Percentiles rank a stretch among this genome's conserved stretches.
phyloP scores from a whole-genome alignment of 1,140 invertebrate genomes.

The Drosophila repletoides region DNA sequence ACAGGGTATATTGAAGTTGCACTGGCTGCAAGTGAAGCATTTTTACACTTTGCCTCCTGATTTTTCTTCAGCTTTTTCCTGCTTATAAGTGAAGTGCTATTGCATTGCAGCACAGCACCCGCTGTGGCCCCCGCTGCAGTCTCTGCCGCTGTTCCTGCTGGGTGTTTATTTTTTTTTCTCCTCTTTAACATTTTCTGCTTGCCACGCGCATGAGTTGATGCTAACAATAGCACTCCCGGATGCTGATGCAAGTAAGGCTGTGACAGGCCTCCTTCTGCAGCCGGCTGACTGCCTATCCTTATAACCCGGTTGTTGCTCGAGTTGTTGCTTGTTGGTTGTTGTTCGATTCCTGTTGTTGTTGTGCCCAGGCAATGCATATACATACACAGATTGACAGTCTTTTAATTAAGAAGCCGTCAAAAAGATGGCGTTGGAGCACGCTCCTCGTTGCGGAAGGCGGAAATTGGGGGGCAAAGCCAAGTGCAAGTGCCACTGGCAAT shows the following conservation, averaged over 20 bases:
- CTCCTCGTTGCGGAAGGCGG: constrained; percentile 14
- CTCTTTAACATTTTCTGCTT: constrained; percentile 30
- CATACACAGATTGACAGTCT: constrained; percentile 74
- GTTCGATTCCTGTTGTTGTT: constrained; percentile 28
- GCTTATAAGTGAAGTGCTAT: constrained; percentile 44
- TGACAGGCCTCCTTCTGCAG: constrained; percentile 24
- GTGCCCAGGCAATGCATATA: constrained; percentile 34
- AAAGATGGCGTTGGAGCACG: constrained; percentile 64
- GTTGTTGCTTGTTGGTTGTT: constrained; percentile 25
- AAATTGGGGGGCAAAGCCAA: too few relatives aligned
- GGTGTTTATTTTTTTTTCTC: constrained; percentile 13
- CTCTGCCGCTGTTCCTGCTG: constrained; percentile 10
- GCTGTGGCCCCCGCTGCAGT: constrained; percentile 9
- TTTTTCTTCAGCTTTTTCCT: constrained; percentile 27
- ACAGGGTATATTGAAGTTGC: background rate
- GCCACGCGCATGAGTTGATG: constrained; percentile 70
- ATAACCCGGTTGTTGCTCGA: background rate
- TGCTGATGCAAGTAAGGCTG: constrained; percentile 14
- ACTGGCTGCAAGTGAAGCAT: background rate
- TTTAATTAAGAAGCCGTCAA: constrained; percentile 81
- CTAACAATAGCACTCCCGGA: constrained; percentile 71
- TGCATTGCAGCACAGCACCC: constrained; percentile 28
- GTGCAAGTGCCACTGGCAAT: constrained; percentile 67
- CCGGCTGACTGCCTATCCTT: background rate
- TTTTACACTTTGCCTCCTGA: background rate